A percentile compares a stretch with the other conserved stretches of the same genome.
These are phyloP conservation scores for Exocentrus adspersus DNA, from an alignment of 2,888 invertebrate genomes.

Conservation along the genomic window DNA sequence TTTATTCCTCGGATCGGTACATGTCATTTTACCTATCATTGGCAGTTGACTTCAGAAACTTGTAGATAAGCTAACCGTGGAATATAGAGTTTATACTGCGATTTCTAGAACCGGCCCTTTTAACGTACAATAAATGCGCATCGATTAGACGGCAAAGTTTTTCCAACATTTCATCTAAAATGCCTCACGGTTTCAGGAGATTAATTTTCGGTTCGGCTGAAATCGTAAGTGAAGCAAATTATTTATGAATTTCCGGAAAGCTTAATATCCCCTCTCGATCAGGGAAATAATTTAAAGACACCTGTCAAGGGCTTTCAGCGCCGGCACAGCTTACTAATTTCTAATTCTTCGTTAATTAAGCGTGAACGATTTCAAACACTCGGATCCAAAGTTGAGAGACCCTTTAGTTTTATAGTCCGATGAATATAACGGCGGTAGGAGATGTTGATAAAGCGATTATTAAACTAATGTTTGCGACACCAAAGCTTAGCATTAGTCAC, in stretches of 20 bases:
- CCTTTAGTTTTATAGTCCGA: neutral
- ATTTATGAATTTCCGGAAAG: conserved; percentile 18
- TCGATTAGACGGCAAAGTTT: too few species aligned
- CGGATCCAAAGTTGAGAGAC: neutral
- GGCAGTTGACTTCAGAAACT: too few species aligned
- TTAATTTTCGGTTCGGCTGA: neutral
- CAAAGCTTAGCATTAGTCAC: conserved; percentile 43
- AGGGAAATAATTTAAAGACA: conserved; percentile 4
- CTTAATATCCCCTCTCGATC: conserved; percentile 3
- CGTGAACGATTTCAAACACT: neutral
- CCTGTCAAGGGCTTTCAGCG: conserved; percentile 6
- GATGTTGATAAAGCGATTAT: conserved; percentile 24
- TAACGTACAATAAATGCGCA: too few species aligned
- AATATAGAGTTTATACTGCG: too few species aligned
- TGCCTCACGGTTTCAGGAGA: neutral
- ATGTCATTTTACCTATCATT: too few species aligned
- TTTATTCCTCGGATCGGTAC: too few species aligned
- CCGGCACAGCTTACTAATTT: conserved; percentile 8
- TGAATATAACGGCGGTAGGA: neutral
- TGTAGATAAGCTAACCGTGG: too few species aligned
- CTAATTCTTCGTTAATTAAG: conserved; percentile 16
- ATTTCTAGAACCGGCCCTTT: too few species aligned
- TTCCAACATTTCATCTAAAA: too few species aligned
- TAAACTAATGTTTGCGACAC: conserved; percentile 40
- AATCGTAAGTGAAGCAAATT: neutral